Percentiles rank a stretch among this genome's conserved stretches.
Evolutionary conservation across 2,113 vertebrate species (phyloP).

Genomic region (Cinclus cinclus): DNA sequence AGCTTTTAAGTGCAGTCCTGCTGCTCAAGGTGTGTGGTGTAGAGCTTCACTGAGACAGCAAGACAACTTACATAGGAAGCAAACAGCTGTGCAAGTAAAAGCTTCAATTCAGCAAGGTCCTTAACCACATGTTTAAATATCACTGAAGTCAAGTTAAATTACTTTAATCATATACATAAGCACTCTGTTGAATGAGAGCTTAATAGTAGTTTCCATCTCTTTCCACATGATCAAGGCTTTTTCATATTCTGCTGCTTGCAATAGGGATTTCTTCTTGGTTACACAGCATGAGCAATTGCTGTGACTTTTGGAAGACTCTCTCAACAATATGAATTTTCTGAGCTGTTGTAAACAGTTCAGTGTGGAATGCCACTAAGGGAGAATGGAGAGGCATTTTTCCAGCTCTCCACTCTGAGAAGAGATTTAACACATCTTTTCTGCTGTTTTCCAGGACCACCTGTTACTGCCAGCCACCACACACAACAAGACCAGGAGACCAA

Average conservation of each 20-base stretch:
- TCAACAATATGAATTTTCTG: background rate
- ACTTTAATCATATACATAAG: constrained; percentile 15
- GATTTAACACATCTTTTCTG: constrained; percentile 30
- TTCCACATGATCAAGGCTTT: constrained; percentile 13
- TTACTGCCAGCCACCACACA: constrained; percentile 92
- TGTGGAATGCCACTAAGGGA: background rate
- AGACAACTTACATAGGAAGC: background rate
- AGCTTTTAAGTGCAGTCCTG: background rate
- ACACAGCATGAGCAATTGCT: constrained; percentile 7
- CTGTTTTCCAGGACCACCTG: constrained; percentile 89
- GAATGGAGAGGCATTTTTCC: constrained; percentile 8
- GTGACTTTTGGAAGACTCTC: constrained; percentile 51
- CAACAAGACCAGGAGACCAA: constrained; percentile 94
- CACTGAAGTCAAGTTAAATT: constrained; percentile 32
- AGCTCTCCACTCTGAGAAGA: background rate
- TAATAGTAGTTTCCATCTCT: constrained; percentile 12
- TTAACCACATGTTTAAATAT: constrained; percentile 21
- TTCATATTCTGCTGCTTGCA: background rate
- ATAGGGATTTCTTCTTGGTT: background rate
- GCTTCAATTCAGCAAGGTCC: background rate
- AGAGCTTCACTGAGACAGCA: background rate
- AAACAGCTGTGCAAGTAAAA: background rate
- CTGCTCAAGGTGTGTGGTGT: background rate
- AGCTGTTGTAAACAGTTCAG: background rate
- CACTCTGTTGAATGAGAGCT: background rate